phyloP scores from a whole-genome alignment of 2,113 vertebrate genomes.

The Mionectes macconnelli region DNA sequence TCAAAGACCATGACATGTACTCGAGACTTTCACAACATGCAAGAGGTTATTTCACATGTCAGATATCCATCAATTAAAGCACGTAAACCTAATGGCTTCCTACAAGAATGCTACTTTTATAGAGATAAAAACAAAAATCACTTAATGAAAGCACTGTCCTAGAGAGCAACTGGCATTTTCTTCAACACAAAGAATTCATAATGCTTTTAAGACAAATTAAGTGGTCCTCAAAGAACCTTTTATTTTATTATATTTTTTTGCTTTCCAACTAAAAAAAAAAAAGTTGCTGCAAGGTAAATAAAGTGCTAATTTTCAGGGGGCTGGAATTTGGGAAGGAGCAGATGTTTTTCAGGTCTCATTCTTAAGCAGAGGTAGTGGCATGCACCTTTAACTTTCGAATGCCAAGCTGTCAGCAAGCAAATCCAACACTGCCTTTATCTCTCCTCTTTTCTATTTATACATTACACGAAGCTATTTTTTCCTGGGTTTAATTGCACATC shows the following conservation, averaged over 20 bases:
- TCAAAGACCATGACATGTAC: not conserved
- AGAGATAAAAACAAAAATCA: not conserved
- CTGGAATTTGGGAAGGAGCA: not conserved
- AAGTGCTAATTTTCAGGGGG: not conserved
- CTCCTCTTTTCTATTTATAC: constrained; percentile 35
- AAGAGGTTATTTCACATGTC: not conserved
- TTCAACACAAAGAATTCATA: not conserved
- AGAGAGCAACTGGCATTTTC: not conserved
- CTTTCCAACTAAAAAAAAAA: not conserved
- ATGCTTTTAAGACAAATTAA: not conserved
- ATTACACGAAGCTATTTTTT: constrained; percentile 34
- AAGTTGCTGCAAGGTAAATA: not conserved
- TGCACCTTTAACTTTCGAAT: not conserved
- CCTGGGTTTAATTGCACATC: constrained; percentile 46
- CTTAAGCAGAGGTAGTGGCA: not conserved
- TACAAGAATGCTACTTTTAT: not conserved
- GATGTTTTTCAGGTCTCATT: not conserved
- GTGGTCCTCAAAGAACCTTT: not conserved
- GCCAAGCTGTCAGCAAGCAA: constrained; percentile 25
- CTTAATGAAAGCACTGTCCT: not conserved
- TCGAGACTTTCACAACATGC: not conserved
- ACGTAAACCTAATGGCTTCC: not conserved
- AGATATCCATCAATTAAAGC: not conserved
- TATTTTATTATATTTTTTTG: not conserved
- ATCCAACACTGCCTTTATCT: constrained; percentile 37